Base-by-base conservation (phyloP, 1,140 invertebrate species). In the Ostrea edulis region DNA sequence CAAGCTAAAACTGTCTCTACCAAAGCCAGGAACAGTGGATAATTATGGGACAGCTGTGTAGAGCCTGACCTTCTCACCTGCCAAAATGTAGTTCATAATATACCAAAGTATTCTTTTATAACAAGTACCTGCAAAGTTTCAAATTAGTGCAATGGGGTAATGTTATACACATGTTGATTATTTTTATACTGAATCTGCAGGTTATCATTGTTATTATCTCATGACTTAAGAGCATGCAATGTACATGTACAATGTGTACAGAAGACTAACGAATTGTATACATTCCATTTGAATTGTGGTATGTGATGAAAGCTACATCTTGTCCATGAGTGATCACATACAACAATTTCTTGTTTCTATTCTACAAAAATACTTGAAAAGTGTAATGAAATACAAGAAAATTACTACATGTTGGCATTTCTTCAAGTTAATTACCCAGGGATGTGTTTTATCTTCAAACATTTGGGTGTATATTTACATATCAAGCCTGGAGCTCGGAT, bases 21-120 rank as follows among this genome's bases (percentile, higher is more conserved):
- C 84, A 68, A 83, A 86, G 77, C 89, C 89, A 44, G 89, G 89
- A 52, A 89, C 89, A n/a, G 89, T 89, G 35, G 89, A 89, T 52
- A 52, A 55, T 8, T 89, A 83, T 77, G 89, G 89, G 25, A 89
- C 89, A 29, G 89, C 89, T 35, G 89, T 89, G 22, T 89, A 62
- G 55, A 62, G 77, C 35, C 25, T 77, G 25, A 14, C 25, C 68
- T 25, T 35, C 35, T 77, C n/a, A 35, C 68, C 68, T 77, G 68
- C 68, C 68, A 86, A 77, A 54, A 86, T 77, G 65, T 86, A 77
- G 85, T n/a, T 81, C 52, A 54, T 53, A n/a, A 83, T 83, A 52
- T 83, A 83, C 82, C 44, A 52, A 83, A 83, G 82, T 52, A 83
- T 52, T 52, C 44, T 53, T 53, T 83, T 83, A 52, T 52, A 11